Evolutionary conservation across 2,113 vertebrate species (phyloP), one percentile per base, ranked within the genome.

Genomic region (Heloderma charlesbogerti): DNA sequence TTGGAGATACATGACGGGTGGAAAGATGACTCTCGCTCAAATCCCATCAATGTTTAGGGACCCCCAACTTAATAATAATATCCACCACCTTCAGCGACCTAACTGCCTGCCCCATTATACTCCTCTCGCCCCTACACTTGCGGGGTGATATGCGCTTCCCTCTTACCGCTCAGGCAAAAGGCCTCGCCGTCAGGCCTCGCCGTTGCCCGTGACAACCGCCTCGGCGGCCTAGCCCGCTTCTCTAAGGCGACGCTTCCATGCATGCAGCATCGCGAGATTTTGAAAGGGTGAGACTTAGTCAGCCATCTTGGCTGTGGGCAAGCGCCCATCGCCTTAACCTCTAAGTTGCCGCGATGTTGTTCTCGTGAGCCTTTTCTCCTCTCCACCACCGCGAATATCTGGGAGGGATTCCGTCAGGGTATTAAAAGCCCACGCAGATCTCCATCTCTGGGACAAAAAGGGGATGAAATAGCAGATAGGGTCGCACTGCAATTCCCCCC

Each of bases 171-270:
- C 27, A 67, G 66, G 37, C 67, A 57, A 1, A 7, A 27, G 45
- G 45, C 75, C 29, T 31, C 18, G 3, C 25, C 66, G 18, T 29
- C 66, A 84, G 89, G 89, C 89, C 89, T n/a, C 74, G 1, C 89
- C 2, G 93, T 96, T 92, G 84, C 94, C 93, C 15, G 29, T 57
- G 72, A 92, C 80, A 95, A 96, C 93, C 7, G 15, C 51, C 1
- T 34, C 1, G 71, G 90, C 78, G 94, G 18, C 60, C 20, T 1
- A 4, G 1, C 29, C 92, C 18, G 29, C 27, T 37, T 25, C 27
- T 43, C 15, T 27, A 7, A 4, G 25, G 5, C 8, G 1, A 8
- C 1, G 2, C 37, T 27, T 66, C 8, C 15, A 15, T 6, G 51
- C 80, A 69, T 8, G 48, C 10, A 13, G 45, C 15, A 29, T 77